Evolutionary conservation across 2,797 vertebrate species (phyloP).

Genomic region (Momotus momota): DNA sequence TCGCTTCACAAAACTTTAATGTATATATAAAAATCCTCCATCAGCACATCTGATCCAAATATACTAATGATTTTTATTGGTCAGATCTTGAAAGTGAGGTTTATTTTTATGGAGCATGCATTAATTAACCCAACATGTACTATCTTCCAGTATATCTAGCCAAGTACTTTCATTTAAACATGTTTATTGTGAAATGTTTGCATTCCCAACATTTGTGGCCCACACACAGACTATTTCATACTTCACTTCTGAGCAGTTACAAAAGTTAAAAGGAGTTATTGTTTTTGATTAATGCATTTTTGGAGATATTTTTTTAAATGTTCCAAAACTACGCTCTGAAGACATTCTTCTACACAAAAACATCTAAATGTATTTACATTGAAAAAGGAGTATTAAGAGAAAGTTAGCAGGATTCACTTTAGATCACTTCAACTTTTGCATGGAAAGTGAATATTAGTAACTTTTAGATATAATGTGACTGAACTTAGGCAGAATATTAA

Average conservation of each 20-base stretch:
- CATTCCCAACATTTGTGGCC: constrained; percentile 94
- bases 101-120: constrained; percentile 95
- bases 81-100: constrained; percentile 91
- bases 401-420: neutral
- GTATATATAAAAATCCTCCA: constrained; percentile 79
- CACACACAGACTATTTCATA: constrained; percentile 99
- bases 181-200: constrained; percentile 99
- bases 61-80: constrained; percentile 95
- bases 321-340: constrained; percentile 71
- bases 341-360: constrained; percentile 67
- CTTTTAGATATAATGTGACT: constrained; percentile 37
- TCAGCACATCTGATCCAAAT: constrained; percentile 89
- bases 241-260: constrained; percentile 87
- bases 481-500: neutral
- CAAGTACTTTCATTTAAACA: constrained; percentile 98
- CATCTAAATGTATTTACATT: constrained; percentile 34
- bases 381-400: constrained; percentile 27
- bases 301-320: constrained; percentile 60
- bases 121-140: constrained; percentile 99
- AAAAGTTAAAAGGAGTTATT: constrained; percentile 95
- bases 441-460: constrained; percentile 8
- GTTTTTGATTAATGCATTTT: constrained; percentile 97
- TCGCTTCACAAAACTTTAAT: constrained; percentile 64
- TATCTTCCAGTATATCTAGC: constrained; percentile 94
- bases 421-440: constrained; percentile 34